Evolutionary conservation across 2,888 invertebrate species (phyloP), one percentile per base, ranked within the genome.

Genomic region (Sarcophaga variegata): DNA sequence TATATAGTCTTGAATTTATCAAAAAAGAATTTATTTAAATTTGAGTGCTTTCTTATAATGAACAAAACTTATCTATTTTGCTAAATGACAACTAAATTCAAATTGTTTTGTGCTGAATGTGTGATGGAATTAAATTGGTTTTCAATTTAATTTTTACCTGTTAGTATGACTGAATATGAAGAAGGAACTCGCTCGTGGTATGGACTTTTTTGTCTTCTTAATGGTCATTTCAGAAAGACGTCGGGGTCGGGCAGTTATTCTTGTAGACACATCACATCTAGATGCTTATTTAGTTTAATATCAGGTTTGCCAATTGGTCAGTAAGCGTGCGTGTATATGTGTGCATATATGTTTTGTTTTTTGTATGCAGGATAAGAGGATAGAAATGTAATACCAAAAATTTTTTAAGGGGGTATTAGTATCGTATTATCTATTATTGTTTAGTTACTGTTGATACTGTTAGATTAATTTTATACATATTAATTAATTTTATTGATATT

Each of bases 101-200:
- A 63, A 75, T 63, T 37, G 75, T 63, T 45, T 25, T 37, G 37
- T 37, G 37, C 37, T 37, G 17, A 54, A 14, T 12, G 17, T 12
- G 14, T 17, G 12, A 14, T 14, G 17, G 17, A 14, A 62, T 75
- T n/a, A 17, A 63, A 75, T 63, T 62, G 64, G 25, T 45, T 66
- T 54, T 49, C 22, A 22, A 22, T 47, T 76, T 64, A 22, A 72
- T 75, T 67, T 72, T 95, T 96, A 98, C 97, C 97, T 97, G 96
- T 98, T 99, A 91, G 96, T 97, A 94, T 96, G 95, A 93, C 97
- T 96, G 95, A 99, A 97, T 94, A 98, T 95, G 96, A 98, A 99
- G 95, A 99, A 96, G 91, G 98, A 97, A 93, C 96, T 96, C 92
- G 97, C 97, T 93, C 96, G 96, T 90, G 99, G 98, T 92, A 99